Percentiles rank a stretch among this genome's conserved stretches.
Conservation (phyloP, 2,888 invertebrate genomes). For the Mongoloraphidia duomilia region DNA sequence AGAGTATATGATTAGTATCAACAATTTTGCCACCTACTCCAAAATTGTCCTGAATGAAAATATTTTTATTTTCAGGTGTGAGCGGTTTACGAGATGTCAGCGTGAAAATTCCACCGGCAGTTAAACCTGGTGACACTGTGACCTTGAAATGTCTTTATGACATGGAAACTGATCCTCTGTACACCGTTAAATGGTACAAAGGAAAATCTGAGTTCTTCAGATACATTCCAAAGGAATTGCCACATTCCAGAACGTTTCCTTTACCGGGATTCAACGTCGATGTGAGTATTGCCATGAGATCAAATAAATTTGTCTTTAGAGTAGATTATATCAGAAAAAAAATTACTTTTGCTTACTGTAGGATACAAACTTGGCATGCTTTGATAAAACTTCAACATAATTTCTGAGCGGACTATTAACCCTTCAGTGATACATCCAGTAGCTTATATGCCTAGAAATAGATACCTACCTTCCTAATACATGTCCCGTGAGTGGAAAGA, state of each 20-base stretch:
- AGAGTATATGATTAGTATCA: too few species aligned
- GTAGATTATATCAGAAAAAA: neutral
- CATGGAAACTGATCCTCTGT: conserved; percentile 56
- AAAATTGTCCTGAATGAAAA: too few species aligned
- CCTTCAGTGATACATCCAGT: too few species aligned
- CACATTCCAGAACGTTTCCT: conserved; percentile 57
- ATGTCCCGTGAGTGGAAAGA: too few species aligned
- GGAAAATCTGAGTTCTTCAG: conserved; percentile 64
- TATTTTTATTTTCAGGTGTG: conserved; percentile 30
- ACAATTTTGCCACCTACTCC: too few species aligned
- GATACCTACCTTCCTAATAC: too few species aligned
- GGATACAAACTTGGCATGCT: neutral
- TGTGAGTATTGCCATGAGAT: conserved; percentile 38
- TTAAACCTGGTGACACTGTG: conserved; percentile 55
- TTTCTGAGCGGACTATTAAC: too few species aligned
- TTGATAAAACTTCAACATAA: neutral
- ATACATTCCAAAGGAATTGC: conserved; percentile 64
- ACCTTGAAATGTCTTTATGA: conserved; percentile 62
- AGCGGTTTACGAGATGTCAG: conserved; percentile 51
- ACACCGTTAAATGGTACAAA: conserved; percentile 73
- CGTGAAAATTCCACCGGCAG: conserved; percentile 57
- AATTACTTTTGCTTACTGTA: neutral
- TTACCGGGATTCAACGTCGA: conserved; percentile 53
- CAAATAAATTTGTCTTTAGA: neutral
- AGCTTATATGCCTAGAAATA: too few species aligned